Conservation (phyloP, 2,888 invertebrate genomes). For the Nomada goodeniana region DNA sequence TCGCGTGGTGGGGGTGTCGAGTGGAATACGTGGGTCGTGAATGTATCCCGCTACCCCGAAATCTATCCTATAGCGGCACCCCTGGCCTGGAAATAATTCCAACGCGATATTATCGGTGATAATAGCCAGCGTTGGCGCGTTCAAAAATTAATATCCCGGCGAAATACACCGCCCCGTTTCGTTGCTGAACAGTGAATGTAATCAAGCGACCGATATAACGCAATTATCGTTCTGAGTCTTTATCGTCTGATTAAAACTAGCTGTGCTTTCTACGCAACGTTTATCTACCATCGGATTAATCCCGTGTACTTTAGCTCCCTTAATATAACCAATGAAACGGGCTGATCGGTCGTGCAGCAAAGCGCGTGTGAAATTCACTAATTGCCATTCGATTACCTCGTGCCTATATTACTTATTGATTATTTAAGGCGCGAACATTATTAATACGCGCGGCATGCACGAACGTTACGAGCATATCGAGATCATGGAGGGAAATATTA, state of each 20-base stretch:
- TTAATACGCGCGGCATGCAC: not conserved
- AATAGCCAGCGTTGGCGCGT: slow-evolving; percentile 57
- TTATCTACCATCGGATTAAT: slow-evolving; percentile 56
- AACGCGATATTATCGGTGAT: slow-evolving; percentile 68
- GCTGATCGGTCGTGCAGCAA: not conserved
- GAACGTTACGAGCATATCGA: not conserved
- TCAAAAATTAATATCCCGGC: slow-evolving; percentile 70
- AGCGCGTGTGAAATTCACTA: slow-evolving; percentile 9
- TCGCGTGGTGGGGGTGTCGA: not conserved
- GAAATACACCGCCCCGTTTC: slow-evolving; percentile 54
- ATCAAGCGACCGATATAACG: slow-evolving; percentile 73
- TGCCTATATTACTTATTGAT: not conserved
- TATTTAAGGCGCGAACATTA: not conserved
- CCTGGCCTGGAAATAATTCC: slow-evolving; percentile 58
- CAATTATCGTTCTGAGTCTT: slow-evolving; percentile 70
- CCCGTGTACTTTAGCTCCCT: slow-evolving; percentile 26
- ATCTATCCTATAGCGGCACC: slow-evolving; percentile 55
- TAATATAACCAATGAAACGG: slow-evolving; percentile 24
- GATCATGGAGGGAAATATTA: not conserved
- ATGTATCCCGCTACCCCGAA: slow-evolving; percentile 17
- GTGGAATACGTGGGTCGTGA: slow-evolving; percentile 5
- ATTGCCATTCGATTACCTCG: slow-evolving; percentile 3
- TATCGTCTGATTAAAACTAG: slow-evolving; percentile 74
- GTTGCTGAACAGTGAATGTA: slow-evolving; percentile 68
- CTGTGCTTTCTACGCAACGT: slow-evolving; percentile 49